Evolutionary conservation across 2,888 invertebrate genomes (phyloP).

Genomic region (Scaptodrosophila latifasciaeformis): DNA sequence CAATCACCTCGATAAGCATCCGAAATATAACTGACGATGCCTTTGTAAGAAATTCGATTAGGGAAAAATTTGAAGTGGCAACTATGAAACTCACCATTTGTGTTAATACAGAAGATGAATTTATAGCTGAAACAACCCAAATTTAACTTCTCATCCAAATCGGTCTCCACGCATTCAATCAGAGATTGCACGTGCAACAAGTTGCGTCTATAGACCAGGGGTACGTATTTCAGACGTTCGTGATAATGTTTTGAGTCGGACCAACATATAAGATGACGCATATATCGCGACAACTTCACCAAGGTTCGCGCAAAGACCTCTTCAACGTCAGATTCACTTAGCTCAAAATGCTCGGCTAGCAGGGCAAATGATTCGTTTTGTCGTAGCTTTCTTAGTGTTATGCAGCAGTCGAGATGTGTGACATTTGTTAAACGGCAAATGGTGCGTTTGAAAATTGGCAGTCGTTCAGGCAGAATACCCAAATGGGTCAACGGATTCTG

Average conservation of each 20-base stretch:
- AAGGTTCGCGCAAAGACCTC: conserved; percentile 67
- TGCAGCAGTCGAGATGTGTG: conserved; percentile 67
- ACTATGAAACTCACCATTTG: conserved; percentile 55
- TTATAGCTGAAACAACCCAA: conserved; percentile 71
- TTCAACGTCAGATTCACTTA: conserved; percentile 67
- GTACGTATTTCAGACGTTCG: conserved; percentile 72
- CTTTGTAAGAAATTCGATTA: conserved; percentile 25
- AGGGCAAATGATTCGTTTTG: conserved; percentile 71
- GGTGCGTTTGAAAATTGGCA: conserved; percentile 68
- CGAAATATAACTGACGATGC: conserved; percentile 72
- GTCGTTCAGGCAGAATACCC: conserved; percentile 60
- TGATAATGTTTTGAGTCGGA: conserved; percentile 72
- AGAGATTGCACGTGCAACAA: conserved; percentile 73
- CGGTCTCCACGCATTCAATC: conserved; percentile 74
- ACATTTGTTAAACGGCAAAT: conserved; percentile 67
- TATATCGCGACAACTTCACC: conserved; percentile 65
- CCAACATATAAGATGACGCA: conserved; percentile 72
- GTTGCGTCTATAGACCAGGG: conserved; percentile 70
- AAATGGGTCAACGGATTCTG: conserved; percentile 67
- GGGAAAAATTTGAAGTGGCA: neutral
- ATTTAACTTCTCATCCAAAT: conserved; percentile 59
- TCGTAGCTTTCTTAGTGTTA: conserved; percentile 71
- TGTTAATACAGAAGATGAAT: conserved; percentile 72
- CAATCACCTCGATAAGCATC: conserved; percentile 71
- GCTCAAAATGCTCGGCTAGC: conserved; percentile 71